Base-by-base conservation (phyloP, 2,797 vertebrate genomes). In the Poecilia picta region DNA sequence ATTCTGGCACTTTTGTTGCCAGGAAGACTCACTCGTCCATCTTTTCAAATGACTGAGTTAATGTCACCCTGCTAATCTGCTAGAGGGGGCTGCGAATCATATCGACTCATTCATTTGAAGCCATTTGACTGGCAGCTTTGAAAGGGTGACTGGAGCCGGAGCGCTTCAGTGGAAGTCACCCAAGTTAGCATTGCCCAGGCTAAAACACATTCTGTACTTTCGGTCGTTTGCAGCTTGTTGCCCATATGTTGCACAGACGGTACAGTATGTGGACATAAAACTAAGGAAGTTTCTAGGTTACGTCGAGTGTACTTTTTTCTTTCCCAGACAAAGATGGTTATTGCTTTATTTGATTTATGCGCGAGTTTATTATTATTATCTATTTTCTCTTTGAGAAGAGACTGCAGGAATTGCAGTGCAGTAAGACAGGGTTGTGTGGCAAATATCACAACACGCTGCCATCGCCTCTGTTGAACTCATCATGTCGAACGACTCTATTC, bases 11-110 rank as follows among this genome's bases (percentile, higher is more conserved):
- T 79, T 73, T 79, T 92, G 89, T 94, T 92, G 88, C 93, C 77
- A 86, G 88, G 91, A 89, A 90, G 86, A 92, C 89, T 92, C 85
- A 80, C 87, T 91, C 88, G 79, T 75, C 85, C 78, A 86, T 92
- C 88, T 90, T 87, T 91, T 43, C n/a, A 31, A 78, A 86, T 41
- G 79, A 89, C 76, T 83, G 66, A 51, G 66, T 88, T 87, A 92
- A 82, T 84, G 86, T 85, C 81, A 80, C 73, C 57, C 59, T 20
- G 66, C 77, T 79, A 77, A 85, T 81, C 79, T 81, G 82, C 75
- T 75, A 46, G 81, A 82, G 20, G 85, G 85, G 81, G 59, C 28
- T 87, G 82, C 91, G 91, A 90, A 91, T 94, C 78, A 86, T 75
- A 76, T 75, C 12, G 7, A 72, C 68, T 66, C 80, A 76, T 77